Percentiles rank a stretch among this genome's conserved stretches.
Evolutionary conservation across 2,797 vertebrate species (phyloP).

Genomic region (Tadarida brasiliensis): DNA sequence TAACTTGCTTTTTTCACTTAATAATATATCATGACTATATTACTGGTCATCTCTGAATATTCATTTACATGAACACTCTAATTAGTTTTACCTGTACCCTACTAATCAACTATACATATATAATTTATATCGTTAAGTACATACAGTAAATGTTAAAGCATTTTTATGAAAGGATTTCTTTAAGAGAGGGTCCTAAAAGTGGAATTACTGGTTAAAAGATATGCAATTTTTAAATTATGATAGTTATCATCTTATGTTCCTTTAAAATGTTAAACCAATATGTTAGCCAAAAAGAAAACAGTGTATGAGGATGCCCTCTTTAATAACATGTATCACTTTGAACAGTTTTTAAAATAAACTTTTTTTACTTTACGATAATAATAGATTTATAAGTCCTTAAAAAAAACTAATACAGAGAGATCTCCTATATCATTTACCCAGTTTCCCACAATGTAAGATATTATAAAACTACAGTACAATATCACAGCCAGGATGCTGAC

Average conservation of each 20-base stretch:
- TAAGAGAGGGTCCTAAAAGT: constrained; percentile 31
- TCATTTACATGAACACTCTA: background rate
- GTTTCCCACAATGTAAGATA: background rate
- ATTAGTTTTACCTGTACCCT: background rate
- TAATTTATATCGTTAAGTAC: background rate
- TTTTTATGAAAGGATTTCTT: constrained; percentile 48
- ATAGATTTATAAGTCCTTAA: background rate
- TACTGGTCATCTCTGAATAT: background rate
- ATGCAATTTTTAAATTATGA: constrained; percentile 8
- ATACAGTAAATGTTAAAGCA: background rate
- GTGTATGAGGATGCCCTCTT: background rate
- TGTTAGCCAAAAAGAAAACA: background rate
- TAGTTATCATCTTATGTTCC: background rate
- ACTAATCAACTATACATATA: background rate
- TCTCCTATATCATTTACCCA: background rate
- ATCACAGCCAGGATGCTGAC: background rate
- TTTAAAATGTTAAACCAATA: constrained; percentile 27
- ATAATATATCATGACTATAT: background rate
- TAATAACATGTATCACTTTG: background rate
- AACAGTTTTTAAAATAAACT: constrained; percentile 13
- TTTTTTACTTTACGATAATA: constrained; percentile 5
- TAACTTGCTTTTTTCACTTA: background rate
- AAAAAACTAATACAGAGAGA: background rate
- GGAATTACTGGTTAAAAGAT: constrained; percentile 26
- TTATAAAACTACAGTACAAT: background rate